phyloP scores from a whole-genome alignment of 2,113 vertebrate genomes.

The Oreochromis aureus region DNA sequence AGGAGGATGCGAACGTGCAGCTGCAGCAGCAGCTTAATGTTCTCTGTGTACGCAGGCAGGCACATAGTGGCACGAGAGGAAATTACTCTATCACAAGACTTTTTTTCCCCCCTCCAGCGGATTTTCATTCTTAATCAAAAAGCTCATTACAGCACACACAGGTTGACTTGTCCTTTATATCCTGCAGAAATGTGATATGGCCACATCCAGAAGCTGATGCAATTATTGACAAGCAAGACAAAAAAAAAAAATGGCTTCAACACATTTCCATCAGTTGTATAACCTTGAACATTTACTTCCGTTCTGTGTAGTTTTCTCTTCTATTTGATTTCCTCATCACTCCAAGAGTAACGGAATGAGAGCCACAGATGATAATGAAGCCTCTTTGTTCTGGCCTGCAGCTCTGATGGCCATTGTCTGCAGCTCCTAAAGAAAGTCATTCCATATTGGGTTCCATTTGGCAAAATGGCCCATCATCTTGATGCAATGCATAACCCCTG shows the following conservation, averaged over 20 bases:
- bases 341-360: not conserved
- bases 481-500: slow-evolving; percentile 55
- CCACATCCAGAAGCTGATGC: slow-evolving; percentile 14
- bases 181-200: slow-evolving; percentile 43
- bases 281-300: slow-evolving; percentile 23
- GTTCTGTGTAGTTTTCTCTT: slow-evolving; percentile 20
- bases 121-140: slow-evolving; percentile 69
- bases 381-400: slow-evolving; percentile 50
- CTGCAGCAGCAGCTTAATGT: slow-evolving; percentile 2
- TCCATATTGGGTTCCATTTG: slow-evolving; percentile 41
- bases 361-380: slow-evolving; percentile 35
- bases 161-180: slow-evolving; percentile 49
- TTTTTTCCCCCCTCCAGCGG: slow-evolving; percentile 24
- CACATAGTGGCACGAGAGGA: slow-evolving; percentile 33
- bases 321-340: slow-evolving; percentile 48
- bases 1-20: not conserved
- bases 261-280: slow-evolving; percentile 4
- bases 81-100: slow-evolving; percentile 37
- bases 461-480: slow-evolving; percentile 42
- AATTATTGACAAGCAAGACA: slow-evolving; percentile 40
- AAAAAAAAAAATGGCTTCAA: not conserved
- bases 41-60: not conserved
- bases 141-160: slow-evolving; percentile 63
- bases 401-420: slow-evolving; percentile 48
- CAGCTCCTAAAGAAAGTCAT: slow-evolving; percentile 45